Evolutionary conservation across 2,113 vertebrate species (phyloP).

Genomic region (Pandion haliaetus): DNA sequence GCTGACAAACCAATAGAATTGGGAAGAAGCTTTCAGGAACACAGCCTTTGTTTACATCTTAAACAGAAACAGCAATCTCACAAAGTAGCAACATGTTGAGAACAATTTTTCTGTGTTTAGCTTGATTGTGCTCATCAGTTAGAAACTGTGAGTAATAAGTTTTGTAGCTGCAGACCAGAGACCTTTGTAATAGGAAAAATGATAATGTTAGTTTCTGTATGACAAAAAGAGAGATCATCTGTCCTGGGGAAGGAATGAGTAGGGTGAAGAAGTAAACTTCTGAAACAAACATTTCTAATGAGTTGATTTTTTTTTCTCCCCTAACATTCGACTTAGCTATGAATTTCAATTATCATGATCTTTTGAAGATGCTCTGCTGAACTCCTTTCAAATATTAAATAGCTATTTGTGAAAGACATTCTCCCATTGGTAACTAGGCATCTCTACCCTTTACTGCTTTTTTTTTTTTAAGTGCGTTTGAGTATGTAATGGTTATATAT

Average conservation of each 20-base stretch:
- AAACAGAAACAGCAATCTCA: not conserved
- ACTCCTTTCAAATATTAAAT: not conserved
- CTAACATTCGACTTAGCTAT: not conserved
- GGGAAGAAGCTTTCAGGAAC: not conserved
- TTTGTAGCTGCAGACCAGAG: not conserved
- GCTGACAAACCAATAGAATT: not conserved
- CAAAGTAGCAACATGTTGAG: not conserved
- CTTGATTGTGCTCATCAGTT: not conserved
- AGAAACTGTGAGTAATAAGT: not conserved
- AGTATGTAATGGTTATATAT: not conserved
- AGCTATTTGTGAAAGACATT: not conserved
- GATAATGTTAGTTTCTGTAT: not conserved
- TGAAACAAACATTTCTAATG: not conserved
- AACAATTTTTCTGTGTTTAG: not conserved
- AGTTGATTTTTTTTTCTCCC: not conserved
- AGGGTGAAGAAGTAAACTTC: not conserved
- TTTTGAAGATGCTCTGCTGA: not conserved
- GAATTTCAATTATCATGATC: not conserved
- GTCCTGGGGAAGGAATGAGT: not conserved
- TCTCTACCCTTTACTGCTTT: not conserved
- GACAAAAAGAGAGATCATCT: not conserved
- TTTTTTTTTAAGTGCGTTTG: not conserved
- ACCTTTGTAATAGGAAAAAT: not conserved
- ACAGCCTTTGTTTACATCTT: not conserved
- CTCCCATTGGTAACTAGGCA: not conserved